phyloP scores from a whole-genome alignment of 2,888 invertebrate genomes.

The Corbicula japonica region DNA sequence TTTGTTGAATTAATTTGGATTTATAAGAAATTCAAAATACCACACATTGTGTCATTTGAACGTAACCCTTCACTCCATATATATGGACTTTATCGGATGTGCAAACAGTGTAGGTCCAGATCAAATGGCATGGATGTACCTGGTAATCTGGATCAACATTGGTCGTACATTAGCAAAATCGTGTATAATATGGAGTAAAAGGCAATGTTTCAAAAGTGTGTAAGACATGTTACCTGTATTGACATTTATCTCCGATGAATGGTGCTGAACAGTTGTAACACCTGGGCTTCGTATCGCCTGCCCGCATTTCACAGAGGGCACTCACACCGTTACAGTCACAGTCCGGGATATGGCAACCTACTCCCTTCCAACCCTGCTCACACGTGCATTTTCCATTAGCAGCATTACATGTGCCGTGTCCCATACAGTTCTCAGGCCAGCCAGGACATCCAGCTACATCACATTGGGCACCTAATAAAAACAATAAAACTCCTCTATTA shows the following conservation, averaged over 20 bases:
- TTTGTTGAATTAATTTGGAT: no score
- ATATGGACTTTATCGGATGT: no score
- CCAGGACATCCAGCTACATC: slow-evolving; percentile 75
- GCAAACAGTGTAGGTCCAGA: no score
- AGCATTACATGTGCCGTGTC: slow-evolving; percentile 73
- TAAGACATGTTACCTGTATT: slow-evolving; percentile 69
- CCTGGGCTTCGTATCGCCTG: slow-evolving; percentile 67
- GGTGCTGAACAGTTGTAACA: slow-evolving; percentile 74
- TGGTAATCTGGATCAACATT: no score
- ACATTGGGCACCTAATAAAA: slow-evolving; percentile 66
- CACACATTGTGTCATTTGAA: no score
- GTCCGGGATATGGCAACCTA: slow-evolving; percentile 72
- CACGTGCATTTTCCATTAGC: slow-evolving; percentile 73
- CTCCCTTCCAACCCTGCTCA: slow-evolving; percentile 73
- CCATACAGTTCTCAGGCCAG: slow-evolving; percentile 76
- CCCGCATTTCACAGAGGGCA: slow-evolving; percentile 65
- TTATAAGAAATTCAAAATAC: no score
- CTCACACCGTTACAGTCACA: slow-evolving; percentile 71
- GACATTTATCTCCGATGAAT: slow-evolving; percentile 77
- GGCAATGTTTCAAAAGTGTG: no score
- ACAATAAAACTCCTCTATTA: not conserved
- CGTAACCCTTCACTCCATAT: no score
- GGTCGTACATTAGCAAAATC: no score
- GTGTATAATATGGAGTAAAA: no score
- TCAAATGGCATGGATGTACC: no score